Conservation (phyloP, 2,113 vertebrate species). For the Chamaetylas fuelleborni region DNA sequence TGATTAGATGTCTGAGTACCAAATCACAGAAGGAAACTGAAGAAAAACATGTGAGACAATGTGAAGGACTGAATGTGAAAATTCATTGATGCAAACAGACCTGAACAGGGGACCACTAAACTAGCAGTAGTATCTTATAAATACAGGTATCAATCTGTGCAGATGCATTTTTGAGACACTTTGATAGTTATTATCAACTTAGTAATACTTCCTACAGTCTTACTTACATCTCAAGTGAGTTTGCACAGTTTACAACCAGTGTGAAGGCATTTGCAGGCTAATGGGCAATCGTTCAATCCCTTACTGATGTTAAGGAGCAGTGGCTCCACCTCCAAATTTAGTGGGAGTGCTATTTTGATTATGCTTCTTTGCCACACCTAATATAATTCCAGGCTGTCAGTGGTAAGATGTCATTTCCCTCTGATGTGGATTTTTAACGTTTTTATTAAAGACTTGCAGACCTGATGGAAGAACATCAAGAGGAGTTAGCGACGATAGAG, state of each 20-base stretch:
- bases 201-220: neutral
- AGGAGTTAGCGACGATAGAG: conserved; percentile 84
- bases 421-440: neutral
- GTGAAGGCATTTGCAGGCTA: neutral
- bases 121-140: neutral
- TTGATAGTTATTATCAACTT: neutral
- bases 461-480: conserved; percentile 82
- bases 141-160: neutral
- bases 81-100: neutral
- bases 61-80: neutral
- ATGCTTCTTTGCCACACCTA: neutral
- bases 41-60: neutral
- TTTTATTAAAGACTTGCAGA: conserved; percentile 78
- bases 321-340: neutral
- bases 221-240: neutral
- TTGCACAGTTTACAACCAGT: neutral
- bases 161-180: neutral
- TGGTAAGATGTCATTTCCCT: neutral
- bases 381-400: neutral
- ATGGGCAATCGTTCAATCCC: neutral
- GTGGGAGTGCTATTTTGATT: neutral
- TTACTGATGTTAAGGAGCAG: neutral
- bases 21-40: neutral
- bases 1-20: neutral
- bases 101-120: neutral